These are phyloP conservation scores for Alcedo atthis DNA, from an alignment of 2,797 vertebrate species.

Conservation along the genomic window DNA sequence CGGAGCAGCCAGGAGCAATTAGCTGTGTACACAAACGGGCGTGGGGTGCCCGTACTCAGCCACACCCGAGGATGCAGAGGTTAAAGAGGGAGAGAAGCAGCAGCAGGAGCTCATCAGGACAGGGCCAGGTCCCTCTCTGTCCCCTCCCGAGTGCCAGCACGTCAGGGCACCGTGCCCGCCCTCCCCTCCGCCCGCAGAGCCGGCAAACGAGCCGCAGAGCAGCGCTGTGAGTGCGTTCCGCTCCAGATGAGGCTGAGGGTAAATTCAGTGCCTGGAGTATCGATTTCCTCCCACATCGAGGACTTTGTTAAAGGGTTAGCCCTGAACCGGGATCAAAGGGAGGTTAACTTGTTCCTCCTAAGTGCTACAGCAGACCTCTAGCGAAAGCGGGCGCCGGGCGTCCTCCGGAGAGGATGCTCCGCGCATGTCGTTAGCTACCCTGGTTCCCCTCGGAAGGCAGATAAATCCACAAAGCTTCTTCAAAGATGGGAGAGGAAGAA, in stretches of 20 bases:
- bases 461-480: conserved; percentile 30
- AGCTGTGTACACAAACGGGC: not conserved
- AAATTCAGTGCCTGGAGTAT: conserved; percentile 77
- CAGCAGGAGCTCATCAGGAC: not conserved
- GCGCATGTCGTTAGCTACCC: conserved; percentile 35
- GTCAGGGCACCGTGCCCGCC: not conserved
- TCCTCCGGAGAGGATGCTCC: conserved; percentile 53
- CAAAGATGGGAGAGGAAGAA: conserved; percentile 43
- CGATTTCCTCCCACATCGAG: conserved; percentile 71
- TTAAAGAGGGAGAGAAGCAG: not conserved
- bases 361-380: conserved; percentile 71
- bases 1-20: not conserved
- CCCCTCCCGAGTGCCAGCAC: not conserved
- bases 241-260: conserved; percentile 75
- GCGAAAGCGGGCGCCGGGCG: conserved; percentile 33
- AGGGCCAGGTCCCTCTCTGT: not conserved
- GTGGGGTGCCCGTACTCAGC: not conserved
- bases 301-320: conserved; percentile 78
- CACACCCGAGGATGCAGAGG: not conserved
- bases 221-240: conserved; percentile 58
- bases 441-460: not conserved
- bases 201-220: conserved; percentile 61
- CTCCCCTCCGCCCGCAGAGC: conserved; percentile 44
- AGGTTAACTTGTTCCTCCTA: conserved; percentile 75
- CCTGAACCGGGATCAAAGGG: conserved; percentile 75